Evolutionary conservation across 2,797 vertebrate species (phyloP).

Genomic region (Chelon labrosus): DNA sequence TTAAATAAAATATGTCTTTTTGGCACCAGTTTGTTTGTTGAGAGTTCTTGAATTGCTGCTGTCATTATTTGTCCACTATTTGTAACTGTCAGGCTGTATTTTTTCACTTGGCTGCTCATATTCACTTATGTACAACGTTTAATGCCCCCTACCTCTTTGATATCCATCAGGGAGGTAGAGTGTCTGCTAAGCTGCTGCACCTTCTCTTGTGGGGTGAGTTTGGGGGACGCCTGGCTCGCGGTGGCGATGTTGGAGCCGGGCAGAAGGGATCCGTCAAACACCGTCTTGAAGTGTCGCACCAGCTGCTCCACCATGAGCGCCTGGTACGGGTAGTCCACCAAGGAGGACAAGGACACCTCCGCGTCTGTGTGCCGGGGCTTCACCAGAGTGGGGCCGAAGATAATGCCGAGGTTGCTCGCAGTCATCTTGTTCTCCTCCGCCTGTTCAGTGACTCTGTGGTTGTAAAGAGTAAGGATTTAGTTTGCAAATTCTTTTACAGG

Average conservation of each 20-base stretch:
- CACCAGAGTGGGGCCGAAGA: constrained; percentile 96
- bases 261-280: constrained; percentile 86
- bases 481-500: neutral
- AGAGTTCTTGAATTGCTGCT: neutral
- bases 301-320: constrained; percentile 95
- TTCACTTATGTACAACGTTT: neutral
- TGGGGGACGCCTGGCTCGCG: constrained; percentile 74
- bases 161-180: constrained; percentile 84
- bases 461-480: neutral
- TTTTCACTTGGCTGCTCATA: neutral
- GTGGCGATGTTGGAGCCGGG: constrained; percentile 49
- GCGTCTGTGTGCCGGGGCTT: constrained; percentile 92
- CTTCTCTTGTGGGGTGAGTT: constrained; percentile 86
- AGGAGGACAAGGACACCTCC: constrained; percentile 93
- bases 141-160: constrained; percentile 90
- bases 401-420: constrained; percentile 96
- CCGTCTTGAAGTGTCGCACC: constrained; percentile 88
- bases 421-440: constrained; percentile 99
- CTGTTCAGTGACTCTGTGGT: constrained; percentile 90
- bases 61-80: neutral
- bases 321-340: constrained; percentile 97
- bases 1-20: neutral
- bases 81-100: neutral
- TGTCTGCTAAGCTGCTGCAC: constrained; percentile 87
- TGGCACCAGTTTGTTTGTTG: neutral